Base-by-base conservation (phyloP, 2,888 invertebrate species). In the Torymus tubicola region DNA sequence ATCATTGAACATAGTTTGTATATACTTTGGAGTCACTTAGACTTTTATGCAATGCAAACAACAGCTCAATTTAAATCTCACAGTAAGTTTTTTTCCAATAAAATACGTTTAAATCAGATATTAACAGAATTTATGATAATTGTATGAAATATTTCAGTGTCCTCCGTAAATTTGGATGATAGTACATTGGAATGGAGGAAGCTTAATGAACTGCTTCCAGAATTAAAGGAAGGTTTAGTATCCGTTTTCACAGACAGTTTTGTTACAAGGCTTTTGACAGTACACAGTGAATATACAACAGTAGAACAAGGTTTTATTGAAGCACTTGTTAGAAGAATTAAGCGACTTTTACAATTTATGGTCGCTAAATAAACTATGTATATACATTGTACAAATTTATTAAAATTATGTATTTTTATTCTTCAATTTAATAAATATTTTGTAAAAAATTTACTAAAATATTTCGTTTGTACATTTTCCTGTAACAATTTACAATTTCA, bases 231-330 rank as follows among this genome's bases (percentile, higher is more conserved):
- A 88, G 94, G 94, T 53, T 92, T 96, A 13, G 93, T 95, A 52
- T 93, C 94, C 0, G 93, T 95, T 18, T 95, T 96, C 89, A 96
- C 95, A 86, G 96, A 96, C 87, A 94, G 95, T 83, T 96, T 96
- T 90, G 94, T 95, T 74, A 94, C 94, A 80, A 95, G 95, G 85
- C 91, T 96, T 13, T 90, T 96, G 69, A 94, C 94, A 74, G 94
- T 94, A 0, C 93, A 93, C 79, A 94, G 94, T 93, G 94, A 93
- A 86, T 93, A 94, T 85, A 92, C 94, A 12, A 91, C 93, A 11
- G 91, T 93, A 2, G 94, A 96, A 84, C 94, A 93, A 86, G 93
- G 93, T 68, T 96, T 96, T 89, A 92, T 95, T 31, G 95, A 95
- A 89, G 94, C 95, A 0, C 91, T 96, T 11, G 90, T 96, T 72